These are phyloP conservation scores for Vombatus ursinus DNA, from an alignment of 2,113 vertebrate species.

Conservation along the genomic window DNA sequence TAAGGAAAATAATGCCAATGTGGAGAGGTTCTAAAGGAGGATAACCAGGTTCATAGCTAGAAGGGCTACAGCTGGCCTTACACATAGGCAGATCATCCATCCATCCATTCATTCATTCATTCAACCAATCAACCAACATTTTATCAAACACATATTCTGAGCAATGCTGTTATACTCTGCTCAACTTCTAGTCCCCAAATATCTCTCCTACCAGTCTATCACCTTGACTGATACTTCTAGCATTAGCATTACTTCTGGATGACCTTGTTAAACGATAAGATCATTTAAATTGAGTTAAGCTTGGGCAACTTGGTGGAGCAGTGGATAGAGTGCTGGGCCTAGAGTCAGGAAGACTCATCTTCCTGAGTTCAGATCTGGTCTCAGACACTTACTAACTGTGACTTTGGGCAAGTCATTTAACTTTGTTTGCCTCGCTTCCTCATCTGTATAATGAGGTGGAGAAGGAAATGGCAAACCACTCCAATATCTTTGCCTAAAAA, in stretches of 20 bases:
- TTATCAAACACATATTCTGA: neutral
- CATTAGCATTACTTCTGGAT: neutral
- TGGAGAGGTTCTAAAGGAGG: neutral
- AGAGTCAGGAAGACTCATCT: neutral
- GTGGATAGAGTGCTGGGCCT: neutral
- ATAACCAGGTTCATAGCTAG: neutral
- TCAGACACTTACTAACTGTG: neutral
- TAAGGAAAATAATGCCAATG: neutral
- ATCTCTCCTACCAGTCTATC: neutral
- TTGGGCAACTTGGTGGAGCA: neutral
- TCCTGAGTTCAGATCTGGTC: neutral
- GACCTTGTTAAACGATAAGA: neutral
- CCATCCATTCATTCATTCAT: neutral
- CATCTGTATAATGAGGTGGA: neutral
- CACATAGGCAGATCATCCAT: neutral
- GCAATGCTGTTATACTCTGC: neutral
- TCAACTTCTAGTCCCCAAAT: neutral
- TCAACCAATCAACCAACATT: neutral
- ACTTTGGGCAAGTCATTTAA: neutral
- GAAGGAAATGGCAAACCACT: neutral
- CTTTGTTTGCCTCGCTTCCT: neutral
- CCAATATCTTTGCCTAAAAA: neutral
- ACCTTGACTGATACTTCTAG: neutral
- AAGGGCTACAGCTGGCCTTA: neutral
- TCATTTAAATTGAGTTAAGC: neutral